Percentiles rank a stretch among this genome's conserved stretches.
These are phyloP conservation scores for Pogonomyrmex barbatus DNA, from an alignment of 1,140 invertebrate genomes.

Conservation along the genomic window DNA sequence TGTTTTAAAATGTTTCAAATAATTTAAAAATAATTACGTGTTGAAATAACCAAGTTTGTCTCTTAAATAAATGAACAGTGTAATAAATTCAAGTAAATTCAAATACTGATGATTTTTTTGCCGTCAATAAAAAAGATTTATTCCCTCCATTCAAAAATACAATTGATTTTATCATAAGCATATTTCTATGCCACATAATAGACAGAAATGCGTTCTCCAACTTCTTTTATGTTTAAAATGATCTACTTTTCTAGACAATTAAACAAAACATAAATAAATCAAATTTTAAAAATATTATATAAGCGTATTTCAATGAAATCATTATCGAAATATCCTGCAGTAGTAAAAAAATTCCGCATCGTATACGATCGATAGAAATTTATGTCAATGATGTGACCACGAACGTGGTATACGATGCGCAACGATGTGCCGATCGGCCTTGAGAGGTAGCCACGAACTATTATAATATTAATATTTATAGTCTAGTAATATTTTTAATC, in stretches of 20 bases:
- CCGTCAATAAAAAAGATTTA: not conserved
- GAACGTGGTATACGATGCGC: no score
- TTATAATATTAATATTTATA: no score
- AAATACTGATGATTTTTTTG: not conserved
- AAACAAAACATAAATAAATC: not conserved
- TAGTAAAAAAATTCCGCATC: no score
- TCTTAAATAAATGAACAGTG: not conserved
- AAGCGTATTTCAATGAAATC: not conserved
- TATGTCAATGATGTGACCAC: not conserved
- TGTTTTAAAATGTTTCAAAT: not conserved
- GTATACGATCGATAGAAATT: not conserved
- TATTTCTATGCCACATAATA: not conserved
- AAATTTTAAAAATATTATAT: not conserved
- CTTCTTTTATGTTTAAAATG: not conserved
- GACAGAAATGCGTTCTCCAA: not conserved
- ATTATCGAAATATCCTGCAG: not conserved
- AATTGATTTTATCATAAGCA: not conserved
- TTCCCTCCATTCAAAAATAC: no score
- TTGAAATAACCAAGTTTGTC: not conserved
- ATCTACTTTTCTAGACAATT: not conserved
- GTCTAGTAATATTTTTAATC: not conserved
- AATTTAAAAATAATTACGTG: not conserved
- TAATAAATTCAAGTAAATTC: no score
- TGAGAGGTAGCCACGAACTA: not conserved
- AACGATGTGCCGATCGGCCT: not conserved